Percentiles rank a stretch among this genome's conserved stretches.
Conservation (phyloP, 53 echinoderm and acorn worm species). For the Mesocentrotus franciscanus region DNA sequence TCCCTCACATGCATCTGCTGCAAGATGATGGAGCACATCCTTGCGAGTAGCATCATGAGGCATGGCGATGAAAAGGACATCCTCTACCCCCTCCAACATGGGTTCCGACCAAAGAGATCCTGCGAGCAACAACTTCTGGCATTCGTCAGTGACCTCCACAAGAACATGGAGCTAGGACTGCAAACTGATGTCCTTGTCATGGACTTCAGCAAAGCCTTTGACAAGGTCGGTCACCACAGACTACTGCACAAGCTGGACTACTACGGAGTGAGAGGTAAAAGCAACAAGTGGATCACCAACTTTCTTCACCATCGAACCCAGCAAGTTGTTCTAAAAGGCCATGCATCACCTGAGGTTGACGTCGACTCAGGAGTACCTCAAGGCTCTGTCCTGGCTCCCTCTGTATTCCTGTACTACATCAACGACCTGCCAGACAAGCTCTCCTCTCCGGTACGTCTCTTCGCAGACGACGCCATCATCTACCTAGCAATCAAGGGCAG, state of each 20-base stretch:
- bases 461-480: neutral
- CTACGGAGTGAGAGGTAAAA: no score
- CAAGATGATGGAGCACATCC: neutral
- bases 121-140: conserved; percentile 13
- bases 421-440: neutral
- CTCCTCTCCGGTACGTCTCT: neutral
- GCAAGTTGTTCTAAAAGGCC: neutral
- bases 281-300: no score
- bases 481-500: neutral
- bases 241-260: neutral
- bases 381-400: no score
- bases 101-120: neutral
- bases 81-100: neutral
- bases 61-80: neutral
- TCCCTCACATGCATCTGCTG: neutral
- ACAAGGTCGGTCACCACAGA: neutral
- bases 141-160: neutral
- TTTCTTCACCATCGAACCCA: neutral
- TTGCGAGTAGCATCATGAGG: no score
- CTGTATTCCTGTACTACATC: no score
- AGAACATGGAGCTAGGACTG: neutral
- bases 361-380: conserved; percentile 19
- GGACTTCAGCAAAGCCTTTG: conserved; percentile 24
- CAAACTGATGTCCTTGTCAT: conserved; percentile 2
- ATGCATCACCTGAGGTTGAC: neutral